phyloP scores from a whole-genome alignment of 1,140 invertebrate species.

The Drosophila pseudoobscura region DNA sequence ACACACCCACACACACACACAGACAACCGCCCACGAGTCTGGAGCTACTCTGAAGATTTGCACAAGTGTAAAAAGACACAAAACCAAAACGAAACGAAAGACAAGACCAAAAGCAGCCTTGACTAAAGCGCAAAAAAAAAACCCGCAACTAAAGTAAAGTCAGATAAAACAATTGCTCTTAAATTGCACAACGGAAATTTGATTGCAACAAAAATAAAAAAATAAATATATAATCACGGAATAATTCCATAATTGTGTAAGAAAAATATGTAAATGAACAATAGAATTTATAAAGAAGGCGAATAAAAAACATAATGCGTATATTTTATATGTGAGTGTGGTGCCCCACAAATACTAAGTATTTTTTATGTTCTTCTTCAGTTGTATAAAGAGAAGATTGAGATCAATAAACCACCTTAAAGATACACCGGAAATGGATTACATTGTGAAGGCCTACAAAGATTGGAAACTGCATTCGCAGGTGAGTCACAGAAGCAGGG shows the following conservation, averaged over 20 bases:
- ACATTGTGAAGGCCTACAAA: slow-evolving; percentile 81
- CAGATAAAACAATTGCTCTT: slow-evolving; percentile 33
- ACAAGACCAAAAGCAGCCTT: slow-evolving; percentile 39
- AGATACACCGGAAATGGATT: slow-evolving; percentile 73
- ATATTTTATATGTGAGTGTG: slow-evolving; percentile 6
- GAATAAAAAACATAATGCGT: slow-evolving; percentile 6
- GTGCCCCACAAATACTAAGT: slow-evolving; percentile 39
- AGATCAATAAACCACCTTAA: slow-evolving; percentile 23
- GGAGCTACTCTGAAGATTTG: slow-evolving; percentile 65
- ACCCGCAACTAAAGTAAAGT: slow-evolving; percentile 35
- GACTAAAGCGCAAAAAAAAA: slow-evolving; percentile 23
- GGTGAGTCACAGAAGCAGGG: slow-evolving; percentile 44
- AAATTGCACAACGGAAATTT: slow-evolving; percentile 38
- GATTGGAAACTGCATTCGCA: slow-evolving; percentile 82
- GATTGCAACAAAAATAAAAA: slow-evolving; percentile 34
- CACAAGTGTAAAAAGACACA: slow-evolving; percentile 69
- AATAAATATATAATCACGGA: slow-evolving; percentile 18
- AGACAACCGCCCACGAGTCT: slow-evolving; percentile 34
- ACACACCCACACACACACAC: slow-evolving; percentile 14
- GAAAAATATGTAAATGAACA: slow-evolving; percentile 1
- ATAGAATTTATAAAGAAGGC: slow-evolving; percentile 13
- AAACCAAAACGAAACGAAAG: slow-evolving; percentile 19
- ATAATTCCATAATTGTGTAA: slow-evolving; percentile 35
- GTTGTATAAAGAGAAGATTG: slow-evolving; percentile 1
- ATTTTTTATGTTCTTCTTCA: slow-evolving; percentile 54